A percentile compares a stretch with the other conserved stretches of the same genome.
phyloP scores from a whole-genome alignment of 2,113 vertebrate genomes.

The Callospermophilus lateralis region DNA sequence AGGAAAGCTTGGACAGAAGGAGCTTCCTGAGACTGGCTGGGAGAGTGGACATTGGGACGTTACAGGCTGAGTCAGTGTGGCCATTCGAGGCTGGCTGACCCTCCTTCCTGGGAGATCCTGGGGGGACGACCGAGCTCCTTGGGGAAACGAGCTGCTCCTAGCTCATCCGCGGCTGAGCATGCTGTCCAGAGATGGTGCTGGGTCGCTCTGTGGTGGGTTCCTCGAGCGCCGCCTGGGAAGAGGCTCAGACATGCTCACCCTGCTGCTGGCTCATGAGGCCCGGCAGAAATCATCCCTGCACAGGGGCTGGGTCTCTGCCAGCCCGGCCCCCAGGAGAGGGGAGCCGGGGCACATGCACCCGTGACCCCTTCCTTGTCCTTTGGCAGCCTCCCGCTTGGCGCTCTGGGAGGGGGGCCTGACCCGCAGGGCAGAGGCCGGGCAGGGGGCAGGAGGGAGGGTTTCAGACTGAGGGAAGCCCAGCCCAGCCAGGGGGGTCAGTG shows the following conservation, averaged over 20 bases:
- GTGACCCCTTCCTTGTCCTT: neutral
- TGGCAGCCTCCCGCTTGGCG: neutral
- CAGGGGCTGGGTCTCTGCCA: neutral
- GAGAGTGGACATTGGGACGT: too few species aligned
- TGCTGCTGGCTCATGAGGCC: neutral
- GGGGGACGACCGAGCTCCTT: accelerated
- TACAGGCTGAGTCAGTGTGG: neutral
- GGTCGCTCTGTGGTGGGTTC: too few species aligned
- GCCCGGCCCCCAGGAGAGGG: neutral
- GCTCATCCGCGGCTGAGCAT: neutral
- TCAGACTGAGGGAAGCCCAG: too few species aligned
- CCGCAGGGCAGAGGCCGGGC: too few species aligned
- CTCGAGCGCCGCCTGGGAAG: neutral
- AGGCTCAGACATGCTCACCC: too few species aligned
- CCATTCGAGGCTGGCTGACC: too few species aligned
- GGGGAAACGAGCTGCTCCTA: neutral
- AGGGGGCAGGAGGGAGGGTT: too few species aligned
- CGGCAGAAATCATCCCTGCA: neutral
- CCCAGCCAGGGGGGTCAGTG: too few species aligned
- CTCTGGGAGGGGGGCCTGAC: too few species aligned
- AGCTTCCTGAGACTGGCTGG: neutral
- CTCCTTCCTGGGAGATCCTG: neutral
- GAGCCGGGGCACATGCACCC: neutral
- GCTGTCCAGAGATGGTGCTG: too few species aligned
- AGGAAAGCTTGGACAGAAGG: too few species aligned